phyloP scores from a whole-genome alignment of 2,797 vertebrate genomes.

The Amazona finschi region DNA sequence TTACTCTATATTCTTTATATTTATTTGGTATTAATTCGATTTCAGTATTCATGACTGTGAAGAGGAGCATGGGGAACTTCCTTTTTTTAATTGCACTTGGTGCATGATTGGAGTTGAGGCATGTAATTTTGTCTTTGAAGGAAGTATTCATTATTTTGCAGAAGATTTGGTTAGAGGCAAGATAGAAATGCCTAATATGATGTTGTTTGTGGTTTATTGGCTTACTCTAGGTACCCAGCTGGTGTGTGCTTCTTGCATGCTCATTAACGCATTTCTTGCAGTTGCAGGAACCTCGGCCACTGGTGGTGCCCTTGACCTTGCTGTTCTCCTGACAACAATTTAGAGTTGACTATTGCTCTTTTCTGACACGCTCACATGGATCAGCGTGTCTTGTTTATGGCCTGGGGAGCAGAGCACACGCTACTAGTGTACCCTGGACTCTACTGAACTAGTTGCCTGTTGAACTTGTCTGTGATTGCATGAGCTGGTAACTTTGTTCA shows the following conservation, averaged over 20 bases:
- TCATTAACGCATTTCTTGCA: not conserved
- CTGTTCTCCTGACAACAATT: not conserved
- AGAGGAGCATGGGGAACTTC: not conserved
- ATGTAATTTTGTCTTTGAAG: not conserved
- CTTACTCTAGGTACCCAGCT: not conserved
- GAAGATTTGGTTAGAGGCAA: not conserved
- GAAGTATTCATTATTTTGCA: not conserved
- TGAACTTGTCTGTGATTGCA: not conserved
- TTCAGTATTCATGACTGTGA: not conserved
- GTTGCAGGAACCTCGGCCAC: not conserved
- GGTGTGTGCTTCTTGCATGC: not conserved
- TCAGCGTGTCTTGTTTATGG: not conserved
- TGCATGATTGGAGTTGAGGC: not conserved
- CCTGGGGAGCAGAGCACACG: not conserved
- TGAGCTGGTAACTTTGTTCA: not conserved
- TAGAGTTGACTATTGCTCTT: constrained; percentile 11
- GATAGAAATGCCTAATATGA: not conserved
- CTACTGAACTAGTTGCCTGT: not conserved
- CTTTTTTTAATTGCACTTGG: not conserved
- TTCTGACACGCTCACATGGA: not conserved
- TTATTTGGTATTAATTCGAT: not conserved
- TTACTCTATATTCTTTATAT: not conserved
- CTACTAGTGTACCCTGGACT: not conserved
- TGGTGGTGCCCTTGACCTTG: not conserved
- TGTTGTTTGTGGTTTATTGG: not conserved